Conservation (phyloP, 2,888 invertebrate genomes). For the Oligia fasciuncula region DNA sequence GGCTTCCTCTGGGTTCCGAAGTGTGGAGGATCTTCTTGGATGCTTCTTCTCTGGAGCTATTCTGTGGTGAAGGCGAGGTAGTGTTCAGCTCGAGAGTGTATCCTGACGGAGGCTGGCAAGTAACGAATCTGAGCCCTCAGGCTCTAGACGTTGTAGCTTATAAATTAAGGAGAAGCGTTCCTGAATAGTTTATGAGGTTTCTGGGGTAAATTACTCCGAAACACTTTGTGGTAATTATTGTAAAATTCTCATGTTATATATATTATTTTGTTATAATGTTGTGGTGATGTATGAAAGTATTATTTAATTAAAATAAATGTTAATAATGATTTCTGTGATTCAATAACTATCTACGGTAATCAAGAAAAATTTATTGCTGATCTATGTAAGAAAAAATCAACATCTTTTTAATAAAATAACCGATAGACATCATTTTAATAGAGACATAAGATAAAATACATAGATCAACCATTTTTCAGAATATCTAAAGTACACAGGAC, state of each 20-base stretch:
- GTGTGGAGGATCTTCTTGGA: too few species aligned
- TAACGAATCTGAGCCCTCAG: slow-evolving; percentile 80
- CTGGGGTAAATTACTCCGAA: too few species aligned
- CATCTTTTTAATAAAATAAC: background rate
- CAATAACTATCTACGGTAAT: background rate
- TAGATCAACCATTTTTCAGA: background rate
- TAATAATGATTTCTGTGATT: background rate
- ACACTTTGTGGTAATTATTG: too few species aligned
- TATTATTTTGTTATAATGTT: background rate
- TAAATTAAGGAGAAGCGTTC: slow-evolving; percentile 78
- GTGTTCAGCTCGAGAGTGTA: slow-evolving; percentile 85
- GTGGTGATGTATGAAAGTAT: background rate
- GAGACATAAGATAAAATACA: background rate
- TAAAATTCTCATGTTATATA: slow-evolving; percentile 11
- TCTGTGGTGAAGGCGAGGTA: slow-evolving; percentile 87
- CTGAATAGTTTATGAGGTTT: slow-evolving; percentile 70
- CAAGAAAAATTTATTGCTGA: background rate
- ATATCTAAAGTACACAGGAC: background rate
- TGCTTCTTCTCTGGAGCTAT: slow-evolving; percentile 62
- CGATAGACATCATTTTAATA: background rate
- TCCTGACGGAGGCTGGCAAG: slow-evolving; percentile 81
- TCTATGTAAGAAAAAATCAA: background rate
- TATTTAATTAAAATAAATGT: background rate
- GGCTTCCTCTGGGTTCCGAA: too few species aligned
- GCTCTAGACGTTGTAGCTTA: slow-evolving; percentile 76